Conservation (phyloP, 2,113 vertebrate genomes). For the Gavia stellata region DNA sequence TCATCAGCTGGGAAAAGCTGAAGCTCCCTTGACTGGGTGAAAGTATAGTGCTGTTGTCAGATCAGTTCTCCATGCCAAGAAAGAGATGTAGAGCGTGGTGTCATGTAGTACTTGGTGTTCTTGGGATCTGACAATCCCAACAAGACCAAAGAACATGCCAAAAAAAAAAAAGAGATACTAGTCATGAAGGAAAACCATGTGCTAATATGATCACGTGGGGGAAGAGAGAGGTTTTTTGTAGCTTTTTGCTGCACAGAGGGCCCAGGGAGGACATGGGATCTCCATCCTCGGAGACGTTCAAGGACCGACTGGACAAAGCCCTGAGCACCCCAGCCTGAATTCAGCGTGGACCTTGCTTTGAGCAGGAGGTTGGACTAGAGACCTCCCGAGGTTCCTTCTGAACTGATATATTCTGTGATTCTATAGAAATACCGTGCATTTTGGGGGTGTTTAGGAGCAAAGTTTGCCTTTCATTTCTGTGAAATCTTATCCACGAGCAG, state of each 20-base stretch:
- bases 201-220: neutral
- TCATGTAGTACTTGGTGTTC: neutral
- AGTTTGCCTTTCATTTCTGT: neutral
- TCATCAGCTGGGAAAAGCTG: neutral
- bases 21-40: neutral
- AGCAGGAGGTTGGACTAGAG: neutral
- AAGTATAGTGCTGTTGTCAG: neutral
- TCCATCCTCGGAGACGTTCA: neutral
- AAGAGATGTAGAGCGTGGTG: neutral
- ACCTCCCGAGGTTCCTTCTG: neutral
- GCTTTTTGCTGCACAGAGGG: neutral
- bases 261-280: neutral
- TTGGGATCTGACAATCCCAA: neutral
- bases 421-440: fast-evolving
- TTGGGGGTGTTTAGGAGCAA: neutral
- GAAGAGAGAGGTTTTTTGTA: neutral
- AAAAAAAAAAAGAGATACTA: too few species aligned
- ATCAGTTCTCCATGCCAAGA: neutral
- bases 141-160: neutral
- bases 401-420: neutral
- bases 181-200: neutral
- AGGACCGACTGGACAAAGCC: neutral
- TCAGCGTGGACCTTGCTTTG: neutral
- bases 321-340: neutral
- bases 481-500: neutral